Percentiles rank a stretch among this genome's conserved stretches.
phyloP scores from a whole-genome alignment of 2,888 invertebrate genomes.

The Hypomecis atomaria region DNA sequence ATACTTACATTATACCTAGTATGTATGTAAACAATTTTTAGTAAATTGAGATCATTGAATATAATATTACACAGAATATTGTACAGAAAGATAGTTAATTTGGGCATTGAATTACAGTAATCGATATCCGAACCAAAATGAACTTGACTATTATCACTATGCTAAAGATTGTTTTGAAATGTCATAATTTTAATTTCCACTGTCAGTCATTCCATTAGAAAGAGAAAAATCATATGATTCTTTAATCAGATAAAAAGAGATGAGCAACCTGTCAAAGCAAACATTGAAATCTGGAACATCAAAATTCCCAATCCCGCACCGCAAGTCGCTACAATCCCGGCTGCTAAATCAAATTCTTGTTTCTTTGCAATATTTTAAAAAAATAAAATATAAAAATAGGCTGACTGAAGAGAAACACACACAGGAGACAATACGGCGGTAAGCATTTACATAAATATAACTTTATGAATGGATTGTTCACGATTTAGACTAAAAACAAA shows the following conservation, averaged over 20 bases:
- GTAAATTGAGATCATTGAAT: no score
- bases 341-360: not conserved
- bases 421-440: not conserved
- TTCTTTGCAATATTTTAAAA: not conserved
- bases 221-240: no score
- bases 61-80: no score
- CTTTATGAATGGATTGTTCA: not conserved
- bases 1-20: no score
- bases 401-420: conserved; percentile 9
- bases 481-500: not conserved
- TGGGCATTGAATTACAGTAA: not conserved
- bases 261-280: no score
- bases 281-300: no score
- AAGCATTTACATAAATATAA: not conserved
- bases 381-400: conserved; percentile 3
- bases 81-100: not conserved
- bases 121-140: not conserved
- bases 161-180: not conserved
- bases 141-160: not conserved
- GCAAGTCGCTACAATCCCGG: not conserved
- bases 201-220: no score
- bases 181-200: not conserved
- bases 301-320: not conserved
- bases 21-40: no score
- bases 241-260: no score